A percentile compares a stretch with the other conserved stretches of the same genome.
Evolutionary conservation across 2,113 vertebrate species (phyloP).

Genomic region (Cinclus cinclus): DNA sequence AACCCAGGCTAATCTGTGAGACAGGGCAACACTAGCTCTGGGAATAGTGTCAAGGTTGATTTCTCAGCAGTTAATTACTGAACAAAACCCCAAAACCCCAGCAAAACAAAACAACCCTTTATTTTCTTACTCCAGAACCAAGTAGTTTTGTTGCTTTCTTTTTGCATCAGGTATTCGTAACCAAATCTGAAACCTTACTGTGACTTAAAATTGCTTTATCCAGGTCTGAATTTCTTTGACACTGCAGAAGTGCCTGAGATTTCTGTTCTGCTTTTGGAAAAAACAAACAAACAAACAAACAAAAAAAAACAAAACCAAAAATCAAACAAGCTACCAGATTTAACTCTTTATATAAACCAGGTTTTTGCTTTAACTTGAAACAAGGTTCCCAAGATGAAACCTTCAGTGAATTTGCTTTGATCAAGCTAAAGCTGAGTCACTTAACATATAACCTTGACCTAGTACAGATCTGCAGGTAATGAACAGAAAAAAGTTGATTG

Average conservation of each 20-base stretch:
- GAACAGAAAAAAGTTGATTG: background rate
- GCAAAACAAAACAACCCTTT: background rate
- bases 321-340: background rate
- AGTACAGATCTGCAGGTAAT: background rate
- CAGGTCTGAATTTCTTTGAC: background rate
- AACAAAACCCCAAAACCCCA: fast-evolving
- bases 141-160: background rate
- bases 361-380: background rate
- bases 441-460: background rate
- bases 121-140: background rate
- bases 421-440: background rate
- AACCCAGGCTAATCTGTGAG: background rate
- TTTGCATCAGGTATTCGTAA: background rate
- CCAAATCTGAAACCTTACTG: background rate
- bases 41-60: background rate
- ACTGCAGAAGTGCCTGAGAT: background rate
- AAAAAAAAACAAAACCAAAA: too few species aligned
- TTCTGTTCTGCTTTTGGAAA: background rate
- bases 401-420: background rate
- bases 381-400: fast-evolving
- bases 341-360: background rate
- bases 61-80: background rate
- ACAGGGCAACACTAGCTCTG: background rate
- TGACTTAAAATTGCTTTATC: background rate
- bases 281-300: background rate